phyloP scores from a whole-genome alignment of 2,888 invertebrate genomes.

The Catocala nupta region DNA sequence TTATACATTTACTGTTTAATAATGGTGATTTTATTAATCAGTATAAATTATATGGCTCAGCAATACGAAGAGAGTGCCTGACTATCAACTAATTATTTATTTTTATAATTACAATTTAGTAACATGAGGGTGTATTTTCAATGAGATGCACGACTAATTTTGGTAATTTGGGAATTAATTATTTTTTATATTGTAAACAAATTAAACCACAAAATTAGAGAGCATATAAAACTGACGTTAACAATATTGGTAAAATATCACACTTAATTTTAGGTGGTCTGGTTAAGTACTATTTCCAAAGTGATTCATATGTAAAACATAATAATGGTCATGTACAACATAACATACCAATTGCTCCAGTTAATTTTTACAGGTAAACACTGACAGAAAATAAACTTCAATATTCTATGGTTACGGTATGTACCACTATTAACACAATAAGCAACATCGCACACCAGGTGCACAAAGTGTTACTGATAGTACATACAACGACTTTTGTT shows the following conservation, averaged over 20 bases:
- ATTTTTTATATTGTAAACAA: slow-evolving; percentile 31
- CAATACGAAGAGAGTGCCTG: slow-evolving; percentile 63
- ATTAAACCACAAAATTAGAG: slow-evolving; percentile 67
- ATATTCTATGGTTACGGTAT: slow-evolving; percentile 17
- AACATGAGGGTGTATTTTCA: slow-evolving; percentile 48
- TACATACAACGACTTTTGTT: slow-evolving; percentile 22
- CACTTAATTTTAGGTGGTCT: slow-evolving; percentile 81
- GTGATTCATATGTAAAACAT: slow-evolving; percentile 64
- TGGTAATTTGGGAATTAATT: slow-evolving; percentile 30
- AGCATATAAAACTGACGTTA: slow-evolving; percentile 70
- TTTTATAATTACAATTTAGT: slow-evolving; percentile 51
- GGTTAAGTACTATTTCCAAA: slow-evolving; percentile 79
- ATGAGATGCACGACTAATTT: slow-evolving; percentile 42
- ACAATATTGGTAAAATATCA: slow-evolving; percentile 77
- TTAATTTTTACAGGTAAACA: slow-evolving; percentile 14
- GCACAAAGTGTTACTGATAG: slow-evolving; percentile 17
- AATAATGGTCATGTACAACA: slow-evolving; percentile 73
- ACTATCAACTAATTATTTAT: slow-evolving; percentile 54
- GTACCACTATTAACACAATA: slow-evolving; percentile 22
- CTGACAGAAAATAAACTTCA: slow-evolving; percentile 13
- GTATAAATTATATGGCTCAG: slow-evolving; percentile 78
- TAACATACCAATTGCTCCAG: slow-evolving; percentile 10
- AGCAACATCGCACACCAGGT: slow-evolving; percentile 17
- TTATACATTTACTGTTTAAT: slow-evolving; percentile 60
- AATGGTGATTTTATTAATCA: slow-evolving; percentile 51